Percentiles rank a stretch among this genome's conserved stretches.
These are phyloP conservation scores for Asbolus verrucosus DNA, from an alignment of 1,140 invertebrate genomes.

Conservation along the genomic window DNA sequence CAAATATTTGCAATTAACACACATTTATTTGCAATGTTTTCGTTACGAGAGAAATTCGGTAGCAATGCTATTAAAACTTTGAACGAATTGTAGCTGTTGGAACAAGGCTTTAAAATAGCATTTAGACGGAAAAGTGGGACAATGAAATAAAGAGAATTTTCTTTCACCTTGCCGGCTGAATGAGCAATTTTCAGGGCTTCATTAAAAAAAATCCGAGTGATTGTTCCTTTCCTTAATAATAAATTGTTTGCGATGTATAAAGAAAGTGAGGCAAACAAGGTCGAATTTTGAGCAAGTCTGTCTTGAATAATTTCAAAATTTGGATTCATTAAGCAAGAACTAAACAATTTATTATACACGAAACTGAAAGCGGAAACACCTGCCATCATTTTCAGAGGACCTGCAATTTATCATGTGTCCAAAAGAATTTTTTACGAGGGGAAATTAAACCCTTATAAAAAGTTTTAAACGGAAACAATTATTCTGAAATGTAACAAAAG, in stretches of 20 bases:
- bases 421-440: too few species aligned
- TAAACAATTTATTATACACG: not conserved
- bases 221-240: not conserved
- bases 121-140: not conserved
- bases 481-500: too few species aligned
- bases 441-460: too few species aligned
- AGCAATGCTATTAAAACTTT: too few species aligned
- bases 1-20: conserved; percentile 7
- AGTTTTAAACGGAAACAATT: too few species aligned
- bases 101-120: not conserved
- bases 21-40: too few species aligned
- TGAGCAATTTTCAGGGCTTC: conserved; percentile 15
- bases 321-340: too few species aligned
- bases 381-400: too few species aligned
- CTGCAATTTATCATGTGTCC: too few species aligned
- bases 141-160: conserved; percentile 1
- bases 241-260: conserved; percentile 1
- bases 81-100: not conserved
- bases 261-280: not conserved
- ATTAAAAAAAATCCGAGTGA: conserved; percentile 1
- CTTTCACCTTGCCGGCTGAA: conserved; percentile 19
- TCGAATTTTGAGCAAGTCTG: not conserved
- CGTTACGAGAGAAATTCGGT: too few species aligned
- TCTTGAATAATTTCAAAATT: too few species aligned
- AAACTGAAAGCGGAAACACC: too few species aligned